phyloP scores from a whole-genome alignment of 2,113 vertebrate genomes.

The Ia io region DNA sequence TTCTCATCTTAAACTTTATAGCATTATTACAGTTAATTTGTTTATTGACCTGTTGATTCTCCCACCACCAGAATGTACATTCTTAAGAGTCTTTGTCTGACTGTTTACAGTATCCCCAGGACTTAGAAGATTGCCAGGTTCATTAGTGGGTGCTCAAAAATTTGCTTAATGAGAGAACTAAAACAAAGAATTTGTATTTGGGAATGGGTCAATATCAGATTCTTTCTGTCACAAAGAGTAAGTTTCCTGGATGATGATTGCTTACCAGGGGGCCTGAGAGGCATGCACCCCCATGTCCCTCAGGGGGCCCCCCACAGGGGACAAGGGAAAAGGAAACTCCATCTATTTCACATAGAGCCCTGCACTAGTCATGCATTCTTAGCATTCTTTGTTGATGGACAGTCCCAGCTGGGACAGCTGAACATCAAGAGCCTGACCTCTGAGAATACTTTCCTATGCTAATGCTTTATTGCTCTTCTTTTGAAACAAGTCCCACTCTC shows the following conservation, averaged over 20 bases:
- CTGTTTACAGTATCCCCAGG: neutral
- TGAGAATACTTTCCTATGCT: neutral
- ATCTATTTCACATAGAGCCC: conserved; percentile 11
- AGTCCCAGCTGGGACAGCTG: conserved; percentile 60
- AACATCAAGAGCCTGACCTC: neutral
- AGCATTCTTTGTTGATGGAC: conserved; percentile 53
- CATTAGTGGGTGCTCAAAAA: neutral
- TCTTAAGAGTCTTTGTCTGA: neutral
- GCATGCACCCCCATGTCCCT: neutral
- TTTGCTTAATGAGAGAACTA: neutral
- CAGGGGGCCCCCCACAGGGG: neutral
- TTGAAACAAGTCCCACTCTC: neutral
- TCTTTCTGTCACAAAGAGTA: neutral
- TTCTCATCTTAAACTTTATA: neutral
- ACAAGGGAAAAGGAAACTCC: conserved; percentile 1
- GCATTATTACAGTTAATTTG: neutral
- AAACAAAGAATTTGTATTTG: neutral
- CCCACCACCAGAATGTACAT: neutral
- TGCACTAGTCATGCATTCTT: conserved; percentile 44
- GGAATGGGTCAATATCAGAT: neutral
- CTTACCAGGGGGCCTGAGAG: neutral
- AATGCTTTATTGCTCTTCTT: neutral
- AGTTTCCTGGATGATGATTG: neutral
- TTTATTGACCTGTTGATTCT: neutral
- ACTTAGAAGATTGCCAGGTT: neutral